Evolutionary conservation across 2,797 vertebrate species (phyloP).

Genomic region (Poeciliopsis paucimaculata): DNA sequence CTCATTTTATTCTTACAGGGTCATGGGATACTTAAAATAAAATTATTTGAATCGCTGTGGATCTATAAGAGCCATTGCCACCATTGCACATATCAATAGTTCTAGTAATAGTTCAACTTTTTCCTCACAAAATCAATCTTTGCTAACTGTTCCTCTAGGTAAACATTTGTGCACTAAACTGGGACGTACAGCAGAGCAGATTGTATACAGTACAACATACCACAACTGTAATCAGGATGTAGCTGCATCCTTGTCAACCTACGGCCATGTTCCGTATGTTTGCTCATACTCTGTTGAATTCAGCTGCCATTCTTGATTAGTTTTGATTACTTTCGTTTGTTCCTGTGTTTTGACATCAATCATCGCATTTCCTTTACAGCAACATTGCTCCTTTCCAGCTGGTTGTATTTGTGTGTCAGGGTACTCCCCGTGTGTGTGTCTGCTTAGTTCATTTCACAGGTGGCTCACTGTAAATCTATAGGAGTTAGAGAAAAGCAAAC

Average conservation of each 20-base stretch:
- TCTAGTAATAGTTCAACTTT: constrained; percentile 29
- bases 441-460: constrained; percentile 21
- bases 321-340: constrained; percentile 72
- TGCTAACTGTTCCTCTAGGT: constrained; percentile 43
- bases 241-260: constrained; percentile 57
- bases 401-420: constrained; percentile 39
- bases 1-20: not conserved
- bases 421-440: constrained; percentile 16
- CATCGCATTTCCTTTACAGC: constrained; percentile 40
- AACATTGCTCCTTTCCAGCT: constrained; percentile 48
- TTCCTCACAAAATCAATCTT: constrained; percentile 65
- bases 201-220: constrained; percentile 52
- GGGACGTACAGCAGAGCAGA: constrained; percentile 48
- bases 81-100: constrained; percentile 31
- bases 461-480: constrained; percentile 46
- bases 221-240: constrained; percentile 66
- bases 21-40: not conserved
- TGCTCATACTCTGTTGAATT: constrained; percentile 51
- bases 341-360: constrained; percentile 72
- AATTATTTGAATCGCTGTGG: too few species aligned
- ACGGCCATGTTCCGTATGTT: constrained; percentile 68
- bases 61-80: not conserved
- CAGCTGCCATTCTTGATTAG: constrained; percentile 72
- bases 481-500: constrained; percentile 45
- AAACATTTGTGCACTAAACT: constrained; percentile 62